phyloP scores from a whole-genome alignment of 1,140 invertebrate species.

The Leucophenga varia region DNA sequence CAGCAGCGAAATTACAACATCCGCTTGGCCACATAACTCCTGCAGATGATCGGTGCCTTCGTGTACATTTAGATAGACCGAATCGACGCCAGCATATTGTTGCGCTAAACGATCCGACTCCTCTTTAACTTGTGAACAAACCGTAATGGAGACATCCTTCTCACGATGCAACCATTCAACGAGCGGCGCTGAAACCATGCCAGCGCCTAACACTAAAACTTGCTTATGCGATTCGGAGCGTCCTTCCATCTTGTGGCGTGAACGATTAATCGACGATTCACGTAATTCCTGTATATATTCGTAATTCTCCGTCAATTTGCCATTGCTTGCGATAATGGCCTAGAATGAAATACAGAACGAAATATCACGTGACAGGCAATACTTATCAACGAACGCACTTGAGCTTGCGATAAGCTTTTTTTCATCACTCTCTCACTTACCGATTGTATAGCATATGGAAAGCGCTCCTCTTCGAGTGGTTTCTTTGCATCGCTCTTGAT shows the following conservation, averaged over 20 bases:
- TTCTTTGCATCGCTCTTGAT: slow-evolving; percentile 86
- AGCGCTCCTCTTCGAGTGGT: slow-evolving; percentile 78
- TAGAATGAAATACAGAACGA: slow-evolving; percentile 44
- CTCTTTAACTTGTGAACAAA: slow-evolving; percentile 84
- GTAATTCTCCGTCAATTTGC: slow-evolving; percentile 86
- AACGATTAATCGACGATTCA: slow-evolving; percentile 58
- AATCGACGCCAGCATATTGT: slow-evolving; percentile 76
- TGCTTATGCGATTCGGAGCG: slow-evolving; percentile 59
- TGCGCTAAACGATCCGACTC: slow-evolving; percentile 81
- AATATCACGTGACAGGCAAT: slow-evolving; percentile 4
- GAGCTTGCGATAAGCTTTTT: background rate
- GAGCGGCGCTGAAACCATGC: slow-evolving; percentile 88
- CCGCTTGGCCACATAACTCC: slow-evolving; percentile 71
- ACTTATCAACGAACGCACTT: background rate
- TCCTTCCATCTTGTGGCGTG: slow-evolving; percentile 61
- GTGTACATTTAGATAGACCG: slow-evolving; percentile 79
- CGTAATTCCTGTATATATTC: slow-evolving; percentile 94
- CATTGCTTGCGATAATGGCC: slow-evolving; percentile 97
- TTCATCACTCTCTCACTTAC: slow-evolving; percentile 63
- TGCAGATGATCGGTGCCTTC: slow-evolving; percentile 71
- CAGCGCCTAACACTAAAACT: slow-evolving; percentile 91
- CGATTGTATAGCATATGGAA: slow-evolving; percentile 75
- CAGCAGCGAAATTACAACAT: slow-evolving; percentile 87
- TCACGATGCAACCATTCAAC: slow-evolving; percentile 92
- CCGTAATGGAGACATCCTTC: slow-evolving; percentile 75